Conservation (phyloP, 2,797 vertebrate species). For the Galago senegalensis region DNA sequence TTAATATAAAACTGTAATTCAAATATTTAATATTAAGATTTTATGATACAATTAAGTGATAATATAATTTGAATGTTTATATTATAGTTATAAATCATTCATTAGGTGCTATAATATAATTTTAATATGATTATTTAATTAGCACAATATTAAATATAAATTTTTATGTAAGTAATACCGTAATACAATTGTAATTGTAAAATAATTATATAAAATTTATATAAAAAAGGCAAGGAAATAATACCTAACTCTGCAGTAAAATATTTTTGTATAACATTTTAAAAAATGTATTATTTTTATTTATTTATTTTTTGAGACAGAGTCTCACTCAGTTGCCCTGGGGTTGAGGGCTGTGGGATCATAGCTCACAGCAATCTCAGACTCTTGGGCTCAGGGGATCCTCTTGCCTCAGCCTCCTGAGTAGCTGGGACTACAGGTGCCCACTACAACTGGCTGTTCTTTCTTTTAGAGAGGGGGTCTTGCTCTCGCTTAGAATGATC, state of each 20-base stretch:
- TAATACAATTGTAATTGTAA: neutral
- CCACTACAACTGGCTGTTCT: too few species aligned
- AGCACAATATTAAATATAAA: neutral
- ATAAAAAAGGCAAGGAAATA: neutral
- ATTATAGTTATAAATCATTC: neutral
- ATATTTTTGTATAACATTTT: neutral
- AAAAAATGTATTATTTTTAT: neutral
- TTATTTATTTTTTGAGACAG: too few species aligned
- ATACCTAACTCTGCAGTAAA: neutral
- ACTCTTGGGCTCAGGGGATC: too few species aligned
- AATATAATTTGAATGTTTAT: constrained; percentile 10
- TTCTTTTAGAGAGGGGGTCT: too few species aligned
- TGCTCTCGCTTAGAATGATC: too few species aligned
- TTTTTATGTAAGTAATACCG: neutral
- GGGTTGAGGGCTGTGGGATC: too few species aligned
- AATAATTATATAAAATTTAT: neutral
- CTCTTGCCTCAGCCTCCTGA: too few species aligned
- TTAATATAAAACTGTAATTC: neutral
- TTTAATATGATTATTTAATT: neutral
- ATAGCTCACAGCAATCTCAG: too few species aligned
- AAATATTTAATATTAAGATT: neutral
- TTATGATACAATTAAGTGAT: neutral
- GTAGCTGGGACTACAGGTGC: too few species aligned
- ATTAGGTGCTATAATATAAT: neutral
- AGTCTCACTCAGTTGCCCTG: too few species aligned